phyloP scores from a whole-genome alignment of 2,113 vertebrate genomes.

The Catharus fuscescens region DNA sequence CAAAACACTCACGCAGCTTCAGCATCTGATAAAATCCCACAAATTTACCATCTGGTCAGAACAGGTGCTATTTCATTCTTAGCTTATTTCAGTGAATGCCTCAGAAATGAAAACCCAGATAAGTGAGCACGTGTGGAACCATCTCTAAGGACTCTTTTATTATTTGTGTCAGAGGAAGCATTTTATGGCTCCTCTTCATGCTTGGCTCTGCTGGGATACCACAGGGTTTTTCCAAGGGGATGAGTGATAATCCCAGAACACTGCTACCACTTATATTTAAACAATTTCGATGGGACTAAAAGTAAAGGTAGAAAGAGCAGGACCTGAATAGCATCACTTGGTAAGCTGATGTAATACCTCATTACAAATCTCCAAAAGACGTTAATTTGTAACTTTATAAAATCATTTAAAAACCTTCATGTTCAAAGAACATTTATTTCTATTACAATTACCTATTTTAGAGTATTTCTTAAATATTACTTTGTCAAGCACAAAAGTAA shows the following conservation, averaged over 20 bases:
- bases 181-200: not conserved
- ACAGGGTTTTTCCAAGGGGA: not conserved
- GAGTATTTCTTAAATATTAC: not conserved
- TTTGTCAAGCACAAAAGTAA: not conserved
- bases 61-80: constrained; percentile 26
- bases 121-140: not conserved
- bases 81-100: not conserved
- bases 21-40: not conserved
- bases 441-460: not conserved
- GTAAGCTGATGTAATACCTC: not conserved
- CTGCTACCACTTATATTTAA: not conserved
- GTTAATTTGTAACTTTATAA: not conserved
- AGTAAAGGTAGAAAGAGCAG: not conserved
- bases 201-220: not conserved
- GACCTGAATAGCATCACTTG: not conserved
- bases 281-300: not conserved
- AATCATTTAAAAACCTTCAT: not conserved
- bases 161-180: not conserved
- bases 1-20: not conserved
- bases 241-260: not conserved
- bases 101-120: not conserved
- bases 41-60: constrained; percentile 21
- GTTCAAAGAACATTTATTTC: not conserved
- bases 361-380: not conserved
- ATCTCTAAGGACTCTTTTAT: not conserved